Evolutionary conservation across 2,113 vertebrate species (phyloP).

Genomic region (Atractosteus spatula): DNA sequence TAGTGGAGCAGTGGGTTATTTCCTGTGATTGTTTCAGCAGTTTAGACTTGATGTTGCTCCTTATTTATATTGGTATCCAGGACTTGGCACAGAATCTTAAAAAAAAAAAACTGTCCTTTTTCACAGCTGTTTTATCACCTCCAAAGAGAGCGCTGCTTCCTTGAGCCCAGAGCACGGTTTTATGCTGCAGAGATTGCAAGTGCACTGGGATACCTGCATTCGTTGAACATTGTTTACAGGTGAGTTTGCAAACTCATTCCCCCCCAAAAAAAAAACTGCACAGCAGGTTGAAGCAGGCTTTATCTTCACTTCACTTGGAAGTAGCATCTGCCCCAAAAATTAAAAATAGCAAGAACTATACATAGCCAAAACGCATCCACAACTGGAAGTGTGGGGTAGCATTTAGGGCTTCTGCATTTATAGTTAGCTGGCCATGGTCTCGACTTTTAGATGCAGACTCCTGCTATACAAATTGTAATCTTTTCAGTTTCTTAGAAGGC

Average conservation of each 20-base stretch:
- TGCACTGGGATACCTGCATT: constrained; percentile 94
- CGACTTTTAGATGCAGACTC: no score
- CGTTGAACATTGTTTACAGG: constrained; percentile 95
- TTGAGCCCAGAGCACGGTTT: constrained; percentile 92
- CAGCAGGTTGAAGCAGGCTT: no score
- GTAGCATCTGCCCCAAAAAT: no score
- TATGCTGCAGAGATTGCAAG: constrained; percentile 96
- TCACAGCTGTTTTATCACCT: constrained; percentile 95
- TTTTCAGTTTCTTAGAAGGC: no score
- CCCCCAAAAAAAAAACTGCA: no score
- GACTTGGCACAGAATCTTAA: constrained; percentile 32
- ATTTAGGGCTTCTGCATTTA: no score
- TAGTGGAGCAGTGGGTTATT: constrained; percentile 45
- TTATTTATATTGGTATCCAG: constrained; percentile 49
- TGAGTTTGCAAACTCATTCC: constrained; percentile 44
- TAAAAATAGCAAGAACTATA: no score
- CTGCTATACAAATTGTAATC: no score
- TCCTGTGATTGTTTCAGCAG: constrained; percentile 58
- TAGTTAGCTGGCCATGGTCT: no score
- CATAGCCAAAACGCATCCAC: no score
- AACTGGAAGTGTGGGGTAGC: no score
- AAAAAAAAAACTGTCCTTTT: constrained; percentile 46
- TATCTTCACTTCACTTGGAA: no score
- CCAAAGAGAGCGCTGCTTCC: constrained; percentile 94
- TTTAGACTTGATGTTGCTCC: constrained; percentile 48